phyloP scores from a whole-genome alignment of 2,888 invertebrate genomes.

The Nephrotoma flavescens region DNA sequence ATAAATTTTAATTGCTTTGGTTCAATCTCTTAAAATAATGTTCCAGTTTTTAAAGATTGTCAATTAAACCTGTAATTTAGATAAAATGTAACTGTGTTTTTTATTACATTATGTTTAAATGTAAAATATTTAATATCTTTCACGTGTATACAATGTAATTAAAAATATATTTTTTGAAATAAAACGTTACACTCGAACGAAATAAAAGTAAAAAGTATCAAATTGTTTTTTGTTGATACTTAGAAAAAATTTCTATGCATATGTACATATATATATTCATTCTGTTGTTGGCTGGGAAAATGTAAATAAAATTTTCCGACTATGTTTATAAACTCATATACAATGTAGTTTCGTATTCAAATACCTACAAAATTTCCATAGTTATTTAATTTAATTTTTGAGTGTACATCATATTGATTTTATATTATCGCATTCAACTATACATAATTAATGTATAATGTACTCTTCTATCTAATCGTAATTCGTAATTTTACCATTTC shows the following conservation, averaged over 20 bases:
- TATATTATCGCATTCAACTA: neutral
- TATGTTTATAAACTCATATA: neutral
- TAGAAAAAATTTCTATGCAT: neutral
- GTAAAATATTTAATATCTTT: neutral
- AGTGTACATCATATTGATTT: neutral
- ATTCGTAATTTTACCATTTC: neutral
- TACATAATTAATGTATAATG: neutral
- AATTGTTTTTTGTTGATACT: neutral
- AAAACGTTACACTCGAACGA: neutral
- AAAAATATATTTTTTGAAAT: neutral
- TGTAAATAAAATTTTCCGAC: neutral
- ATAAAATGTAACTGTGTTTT: neutral
- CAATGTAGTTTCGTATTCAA: neutral
- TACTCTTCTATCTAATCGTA: neutral
- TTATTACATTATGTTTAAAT: neutral
- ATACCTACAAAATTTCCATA: neutral
- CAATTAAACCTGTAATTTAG: too few species aligned
- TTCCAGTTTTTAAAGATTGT: too few species aligned
- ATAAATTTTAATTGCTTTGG: too few species aligned
- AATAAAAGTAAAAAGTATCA: neutral
- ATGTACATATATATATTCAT: neutral
- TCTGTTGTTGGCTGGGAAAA: neutral
- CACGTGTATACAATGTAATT: neutral
- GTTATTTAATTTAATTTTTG: neutral
- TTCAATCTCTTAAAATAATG: too few species aligned